These are phyloP conservation scores for Ophion costatus DNA, from an alignment of 2,888 invertebrate genomes.

Conservation along the genomic window DNA sequence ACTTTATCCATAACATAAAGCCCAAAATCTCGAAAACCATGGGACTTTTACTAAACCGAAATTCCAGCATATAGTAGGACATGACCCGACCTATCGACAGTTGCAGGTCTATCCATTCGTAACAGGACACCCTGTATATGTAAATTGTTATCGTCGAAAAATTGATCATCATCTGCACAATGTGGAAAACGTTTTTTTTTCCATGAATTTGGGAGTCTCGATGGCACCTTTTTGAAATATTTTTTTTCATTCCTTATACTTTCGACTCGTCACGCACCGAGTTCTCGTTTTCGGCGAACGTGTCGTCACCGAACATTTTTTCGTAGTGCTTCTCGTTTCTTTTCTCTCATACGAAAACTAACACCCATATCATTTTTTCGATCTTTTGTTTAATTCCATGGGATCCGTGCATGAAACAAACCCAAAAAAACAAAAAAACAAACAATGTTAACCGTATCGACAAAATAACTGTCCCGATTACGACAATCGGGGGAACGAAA, in stretches of 20 bases:
- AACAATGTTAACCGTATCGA: slow-evolving; percentile 53
- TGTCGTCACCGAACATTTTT: slow-evolving; percentile 42
- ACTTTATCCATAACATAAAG: too few species aligned
- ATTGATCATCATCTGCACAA: too few species aligned
- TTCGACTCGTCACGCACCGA: slow-evolving; percentile 48
- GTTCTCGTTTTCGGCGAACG: slow-evolving; percentile 49
- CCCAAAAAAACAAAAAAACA: slow-evolving; percentile 57
- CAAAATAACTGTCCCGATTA: slow-evolving; percentile 64
- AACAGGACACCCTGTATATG: too few species aligned
- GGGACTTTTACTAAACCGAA: too few species aligned
- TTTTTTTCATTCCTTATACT: not conserved
- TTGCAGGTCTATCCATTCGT: too few species aligned
- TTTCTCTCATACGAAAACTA: slow-evolving; percentile 63
- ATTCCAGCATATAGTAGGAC: too few species aligned
- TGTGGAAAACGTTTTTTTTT: not conserved
- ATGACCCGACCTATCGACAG: too few species aligned
- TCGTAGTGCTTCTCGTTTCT: slow-evolving; percentile 55
- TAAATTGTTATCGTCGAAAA: too few species aligned
- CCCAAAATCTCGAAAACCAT: too few species aligned
- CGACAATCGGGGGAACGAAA: slow-evolving; percentile 57
- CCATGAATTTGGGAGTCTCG: not conserved
- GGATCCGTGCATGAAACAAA: slow-evolving; percentile 75
- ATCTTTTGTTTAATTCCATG: slow-evolving; percentile 73
- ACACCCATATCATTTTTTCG: slow-evolving; percentile 73
- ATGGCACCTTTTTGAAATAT: not conserved